These are phyloP conservation scores for Horisme vitalbata DNA, from an alignment of 2,888 invertebrate species.

Conservation along the genomic window DNA sequence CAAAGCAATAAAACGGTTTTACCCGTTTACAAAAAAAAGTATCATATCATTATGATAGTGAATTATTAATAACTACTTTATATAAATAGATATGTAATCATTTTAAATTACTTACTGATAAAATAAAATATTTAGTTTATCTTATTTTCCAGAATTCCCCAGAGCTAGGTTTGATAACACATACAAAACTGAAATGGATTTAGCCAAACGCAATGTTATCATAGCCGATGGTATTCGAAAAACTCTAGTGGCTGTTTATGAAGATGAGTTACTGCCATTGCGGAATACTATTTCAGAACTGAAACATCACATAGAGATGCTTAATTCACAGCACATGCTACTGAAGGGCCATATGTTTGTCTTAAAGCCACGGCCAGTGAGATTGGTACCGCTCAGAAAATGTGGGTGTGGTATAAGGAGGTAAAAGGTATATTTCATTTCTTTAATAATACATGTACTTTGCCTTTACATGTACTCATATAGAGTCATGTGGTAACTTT, in stretches of 20 bases:
- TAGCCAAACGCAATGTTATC: slow-evolving; percentile 10
- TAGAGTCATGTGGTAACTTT: too few species aligned
- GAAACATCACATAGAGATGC: slow-evolving; percentile 51
- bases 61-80: too few species aligned
- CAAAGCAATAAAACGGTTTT: too few species aligned
- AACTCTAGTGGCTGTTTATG: slow-evolving; percentile 47
- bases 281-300: slow-evolving; percentile 54
- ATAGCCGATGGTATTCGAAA: slow-evolving; percentile 23
- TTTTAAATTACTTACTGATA: too few species aligned
- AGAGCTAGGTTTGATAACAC: not conserved
- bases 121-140: too few species aligned
- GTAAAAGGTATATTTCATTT: not conserved
- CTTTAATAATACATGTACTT: too few species aligned
- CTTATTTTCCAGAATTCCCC: too few species aligned
- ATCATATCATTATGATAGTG: too few species aligned
- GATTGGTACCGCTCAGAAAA: slow-evolving; percentile 34
- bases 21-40: too few species aligned
- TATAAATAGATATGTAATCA: too few species aligned
- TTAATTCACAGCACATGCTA: slow-evolving; percentile 47
- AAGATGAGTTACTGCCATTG: slow-evolving; percentile 59
- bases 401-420: slow-evolving; percentile 49
- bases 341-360: slow-evolving; percentile 36
- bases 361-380: slow-evolving; percentile 6
- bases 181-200: slow-evolving; percentile 5
- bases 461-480: too few species aligned